A percentile compares a stretch with the other conserved stretches of the same genome.
phyloP scores from a whole-genome alignment of 2,797 vertebrate species.

The Emys orbicularis region DNA sequence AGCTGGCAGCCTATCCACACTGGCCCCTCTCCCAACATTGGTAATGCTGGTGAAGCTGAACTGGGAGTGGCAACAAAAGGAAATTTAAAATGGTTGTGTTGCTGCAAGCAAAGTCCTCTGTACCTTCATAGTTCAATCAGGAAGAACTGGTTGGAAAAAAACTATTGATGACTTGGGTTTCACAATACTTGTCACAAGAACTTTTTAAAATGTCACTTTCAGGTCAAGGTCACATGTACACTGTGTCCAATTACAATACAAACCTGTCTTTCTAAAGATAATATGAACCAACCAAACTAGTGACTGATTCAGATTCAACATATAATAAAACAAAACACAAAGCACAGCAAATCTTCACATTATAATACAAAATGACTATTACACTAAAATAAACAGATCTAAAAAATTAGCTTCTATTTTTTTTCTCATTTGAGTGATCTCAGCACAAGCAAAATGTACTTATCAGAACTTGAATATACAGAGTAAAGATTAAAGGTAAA shows the following conservation, averaged over 20 bases:
- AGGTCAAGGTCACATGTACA: neutral
- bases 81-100: too few relatives aligned
- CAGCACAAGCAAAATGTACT: neutral
- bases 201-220: neutral
- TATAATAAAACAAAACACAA: neutral
- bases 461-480: neutral
- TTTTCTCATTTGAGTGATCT: neutral
- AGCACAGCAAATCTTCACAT: neutral
- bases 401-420: neutral
- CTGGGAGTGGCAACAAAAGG: too few relatives aligned
- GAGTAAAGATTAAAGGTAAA: neutral
- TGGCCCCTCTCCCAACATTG: too few relatives aligned
- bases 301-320: too few relatives aligned
- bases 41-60: too few relatives aligned
- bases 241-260: neutral
- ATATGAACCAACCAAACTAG: neutral
- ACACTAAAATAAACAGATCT: neutral
- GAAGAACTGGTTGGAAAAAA: too few relatives aligned
- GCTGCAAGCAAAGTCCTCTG: too few relatives aligned
- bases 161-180: neutral
- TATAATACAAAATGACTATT: neutral
- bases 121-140: too few relatives aligned
- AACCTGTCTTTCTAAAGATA: neutral
- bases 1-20: too few relatives aligned
- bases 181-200: neutral